Base-by-base conservation (phyloP, 2,888 invertebrate species). In the Ferrisia virgata region DNA sequence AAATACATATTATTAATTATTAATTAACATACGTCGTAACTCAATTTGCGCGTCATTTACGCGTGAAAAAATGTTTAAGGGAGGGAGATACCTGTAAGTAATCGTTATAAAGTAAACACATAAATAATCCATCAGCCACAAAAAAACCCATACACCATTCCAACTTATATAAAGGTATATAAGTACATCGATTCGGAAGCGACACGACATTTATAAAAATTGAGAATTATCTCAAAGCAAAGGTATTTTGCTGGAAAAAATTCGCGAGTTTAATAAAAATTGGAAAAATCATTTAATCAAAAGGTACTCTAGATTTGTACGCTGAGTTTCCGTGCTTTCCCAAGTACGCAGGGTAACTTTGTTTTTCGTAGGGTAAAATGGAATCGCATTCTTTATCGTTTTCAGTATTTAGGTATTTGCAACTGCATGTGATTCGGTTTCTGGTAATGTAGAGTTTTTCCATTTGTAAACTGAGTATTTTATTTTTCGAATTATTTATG, bases 321-420 rank as follows among this genome's bases (percentile, higher is more conserved):
- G 82, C 82, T 3, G 82, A 69, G 28, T 82, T 72, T 39, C 82
- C 82, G 22, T 40, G 13, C 2, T 22, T 31, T 40, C 82, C 82
- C 13, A 40, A 25, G n/a, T 72, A 72, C 39, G 40, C 33, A 1
- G 82, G 82, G 39, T 82, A 82, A 28, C 82, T 82, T 72, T 82
- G 82, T 8, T 69, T 72, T 15, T 82, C 82, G 18, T 82, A 82
- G 13, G 82, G 82, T 25, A 72, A n/a, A 15, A 82, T 72, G 5
- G 22, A 22, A 33, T 69, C 22, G 40, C 82, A 82, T 2, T 5
- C 39, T 69, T 43, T 72, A 15, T 64, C 64, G 28, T 72, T 28
- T 18, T 82, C 43, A 5, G 18, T n/a, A 25, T 43, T 22, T 8
- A n/a, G 8, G 18, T 69, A 43, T 11, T 33, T n/a, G 31, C 82